phyloP scores from a whole-genome alignment of 2,113 vertebrate genomes.

The Ophiodon elongatus region DNA sequence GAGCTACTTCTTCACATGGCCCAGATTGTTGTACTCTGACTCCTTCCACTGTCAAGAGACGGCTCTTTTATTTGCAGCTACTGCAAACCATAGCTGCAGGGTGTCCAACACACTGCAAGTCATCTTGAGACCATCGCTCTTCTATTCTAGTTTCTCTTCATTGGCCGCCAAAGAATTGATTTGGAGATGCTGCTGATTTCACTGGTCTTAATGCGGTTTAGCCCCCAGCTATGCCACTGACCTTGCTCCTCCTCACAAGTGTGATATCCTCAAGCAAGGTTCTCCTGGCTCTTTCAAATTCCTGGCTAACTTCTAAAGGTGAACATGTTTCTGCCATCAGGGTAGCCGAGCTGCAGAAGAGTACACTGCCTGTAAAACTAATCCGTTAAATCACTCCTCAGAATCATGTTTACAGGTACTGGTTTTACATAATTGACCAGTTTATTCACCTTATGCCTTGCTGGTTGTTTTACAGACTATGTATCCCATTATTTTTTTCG shows the following conservation, averaged over 20 bases:
- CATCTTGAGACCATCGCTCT: constrained; percentile 5
- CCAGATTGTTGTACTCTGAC: background rate
- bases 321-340: constrained; percentile 1
- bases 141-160: constrained; percentile 9
- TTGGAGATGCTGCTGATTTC: constrained; percentile 13
- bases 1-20: background rate
- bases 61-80: constrained; percentile 1
- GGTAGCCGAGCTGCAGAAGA: background rate
- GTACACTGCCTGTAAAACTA: background rate
- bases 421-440: background rate
- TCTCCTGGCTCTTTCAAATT: constrained; percentile 9
- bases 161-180: constrained; percentile 15
- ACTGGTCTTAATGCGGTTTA: constrained; percentile 22
- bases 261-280: background rate
- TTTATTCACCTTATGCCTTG: constrained; percentile 6
- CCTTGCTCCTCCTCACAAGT: background rate
- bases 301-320: background rate
- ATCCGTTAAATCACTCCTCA: constrained; percentile 18
- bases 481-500: background rate
- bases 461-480: constrained; percentile 17
- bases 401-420: constrained; percentile 18
- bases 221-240: constrained; percentile 6
- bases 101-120: background rate
- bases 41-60: background rate
- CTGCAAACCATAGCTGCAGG: constrained; percentile 29